phyloP scores from a whole-genome alignment of 2,797 vertebrate species.

The Sphaeramia orbicularis region DNA sequence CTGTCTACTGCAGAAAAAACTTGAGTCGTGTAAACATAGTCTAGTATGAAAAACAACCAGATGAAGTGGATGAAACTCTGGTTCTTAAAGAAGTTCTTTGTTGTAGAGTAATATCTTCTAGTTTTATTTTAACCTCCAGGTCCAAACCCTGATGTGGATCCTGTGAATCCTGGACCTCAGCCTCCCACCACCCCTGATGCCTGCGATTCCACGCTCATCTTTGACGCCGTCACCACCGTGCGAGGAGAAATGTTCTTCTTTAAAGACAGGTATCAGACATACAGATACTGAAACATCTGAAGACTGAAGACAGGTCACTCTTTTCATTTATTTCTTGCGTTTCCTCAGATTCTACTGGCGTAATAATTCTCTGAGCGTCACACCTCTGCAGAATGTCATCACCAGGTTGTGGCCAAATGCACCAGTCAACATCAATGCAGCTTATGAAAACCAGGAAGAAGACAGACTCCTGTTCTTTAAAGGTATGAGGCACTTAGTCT shows the following conservation, averaged over 20 bases:
- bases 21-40: too few species aligned
- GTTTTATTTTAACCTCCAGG: constrained; percentile 72
- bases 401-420: constrained; percentile 38
- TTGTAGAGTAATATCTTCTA: too few species aligned
- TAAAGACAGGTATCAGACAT: constrained; percentile 87
- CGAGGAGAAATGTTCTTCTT: constrained; percentile 89
- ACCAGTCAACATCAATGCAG: constrained; percentile 27
- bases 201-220: constrained; percentile 84
- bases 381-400: constrained; percentile 83
- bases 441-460: constrained; percentile 82
- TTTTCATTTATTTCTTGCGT: constrained; percentile 9
- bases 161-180: constrained; percentile 50
- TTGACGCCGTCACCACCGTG: constrained; percentile 87
- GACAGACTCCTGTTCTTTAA: constrained; percentile 88
- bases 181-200: constrained; percentile 75
- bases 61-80: too few species aligned
- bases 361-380: constrained; percentile 71
- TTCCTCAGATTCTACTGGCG: constrained; percentile 88
- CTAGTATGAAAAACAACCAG: too few species aligned
- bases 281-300: neutral
- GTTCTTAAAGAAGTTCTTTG: too few species aligned
- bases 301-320: neutral
- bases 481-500: too few species aligned
- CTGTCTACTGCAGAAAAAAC: too few species aligned
- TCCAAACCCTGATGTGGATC: constrained; percentile 52